Percentiles rank a stretch among this genome's conserved stretches.
Evolutionary conservation across 2,888 invertebrate species (phyloP).

Genomic region (Acleris sparsana): DNA sequence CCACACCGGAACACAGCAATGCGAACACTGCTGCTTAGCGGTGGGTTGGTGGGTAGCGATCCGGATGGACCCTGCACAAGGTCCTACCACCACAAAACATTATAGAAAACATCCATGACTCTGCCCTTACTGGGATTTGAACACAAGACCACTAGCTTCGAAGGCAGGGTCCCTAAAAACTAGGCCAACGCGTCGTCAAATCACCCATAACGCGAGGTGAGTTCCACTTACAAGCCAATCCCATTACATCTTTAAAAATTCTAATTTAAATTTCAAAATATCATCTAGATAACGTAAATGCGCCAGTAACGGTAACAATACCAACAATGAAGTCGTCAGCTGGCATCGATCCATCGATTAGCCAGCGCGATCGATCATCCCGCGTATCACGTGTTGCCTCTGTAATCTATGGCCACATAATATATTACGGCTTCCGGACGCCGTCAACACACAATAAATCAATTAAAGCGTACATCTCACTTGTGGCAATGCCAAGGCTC

Average conservation of each 20-base stretch:
- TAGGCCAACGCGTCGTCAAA: no score
- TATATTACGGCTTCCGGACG: conserved; percentile 37
- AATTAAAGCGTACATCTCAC: conserved; percentile 33
- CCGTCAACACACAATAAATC: conserved; percentile 37
- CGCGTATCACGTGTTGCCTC: conserved; percentile 36
- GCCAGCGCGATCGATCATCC: conserved; percentile 33
- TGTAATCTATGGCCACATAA: conserved; percentile 36
- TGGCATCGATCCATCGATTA: conserved; percentile 34
- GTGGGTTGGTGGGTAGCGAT: no score
- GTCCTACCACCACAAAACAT: no score
- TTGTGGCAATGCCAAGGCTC: conserved; percentile 8
- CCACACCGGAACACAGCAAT: no score
- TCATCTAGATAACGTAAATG: conserved; percentile 34
- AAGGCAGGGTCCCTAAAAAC: no score
- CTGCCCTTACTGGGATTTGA: no score
- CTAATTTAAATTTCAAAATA: conserved; percentile 34
- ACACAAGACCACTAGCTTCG: no score
- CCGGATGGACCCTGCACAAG: no score
- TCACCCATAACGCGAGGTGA: no score
- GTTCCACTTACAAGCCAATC: not conserved
- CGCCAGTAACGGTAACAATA: conserved; percentile 34
- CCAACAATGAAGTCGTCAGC: conserved; percentile 37
- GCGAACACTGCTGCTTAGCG: no score
- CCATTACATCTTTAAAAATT: not conserved
- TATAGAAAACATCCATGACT: no score